Conservation (phyloP, 2,797 vertebrate genomes). For the Characodon lateralis region DNA sequence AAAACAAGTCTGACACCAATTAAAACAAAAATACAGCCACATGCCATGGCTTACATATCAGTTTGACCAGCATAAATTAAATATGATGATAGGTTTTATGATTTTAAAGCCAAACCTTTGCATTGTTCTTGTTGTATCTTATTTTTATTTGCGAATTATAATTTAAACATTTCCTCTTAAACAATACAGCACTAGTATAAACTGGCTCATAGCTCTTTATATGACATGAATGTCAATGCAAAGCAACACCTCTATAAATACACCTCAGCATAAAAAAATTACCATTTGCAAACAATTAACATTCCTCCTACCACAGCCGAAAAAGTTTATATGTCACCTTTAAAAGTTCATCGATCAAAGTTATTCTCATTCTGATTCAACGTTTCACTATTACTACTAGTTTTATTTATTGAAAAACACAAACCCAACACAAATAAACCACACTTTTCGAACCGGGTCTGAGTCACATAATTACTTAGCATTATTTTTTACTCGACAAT, state of each 20-base stretch:
- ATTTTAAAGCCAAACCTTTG: neutral
- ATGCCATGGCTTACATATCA: neutral
- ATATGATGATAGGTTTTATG: slow-evolving; percentile 30
- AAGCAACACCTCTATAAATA: slow-evolving; percentile 17
- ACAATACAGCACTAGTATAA: neutral
- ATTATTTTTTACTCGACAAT: neutral
- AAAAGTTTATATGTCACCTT: slow-evolving; percentile 57
- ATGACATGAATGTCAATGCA: neutral
- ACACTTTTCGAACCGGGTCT: slow-evolving; percentile 7
- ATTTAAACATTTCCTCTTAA: slow-evolving; percentile 19
- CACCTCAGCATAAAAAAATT: slow-evolving; percentile 34
- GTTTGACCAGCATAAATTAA: slow-evolving; percentile 26
- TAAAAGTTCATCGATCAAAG: slow-evolving; percentile 66
- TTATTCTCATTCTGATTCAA: slow-evolving; percentile 64
- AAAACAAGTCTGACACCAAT: slow-evolving; percentile 92
- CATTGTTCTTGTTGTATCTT: neutral
- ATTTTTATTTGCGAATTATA: neutral
- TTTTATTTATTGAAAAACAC: slow-evolving; percentile 68
- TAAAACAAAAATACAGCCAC: slow-evolving; percentile 38
- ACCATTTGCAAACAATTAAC: slow-evolving; percentile 51
- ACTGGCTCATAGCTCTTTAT: neutral
- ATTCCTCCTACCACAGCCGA: slow-evolving; percentile 53
- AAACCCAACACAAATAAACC: slow-evolving; percentile 43
- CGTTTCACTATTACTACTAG: slow-evolving; percentile 69
- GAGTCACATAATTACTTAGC: slow-evolving; percentile 40